phyloP scores from a whole-genome alignment of 2,888 invertebrate genomes.

The Hypena proboscidalis region DNA sequence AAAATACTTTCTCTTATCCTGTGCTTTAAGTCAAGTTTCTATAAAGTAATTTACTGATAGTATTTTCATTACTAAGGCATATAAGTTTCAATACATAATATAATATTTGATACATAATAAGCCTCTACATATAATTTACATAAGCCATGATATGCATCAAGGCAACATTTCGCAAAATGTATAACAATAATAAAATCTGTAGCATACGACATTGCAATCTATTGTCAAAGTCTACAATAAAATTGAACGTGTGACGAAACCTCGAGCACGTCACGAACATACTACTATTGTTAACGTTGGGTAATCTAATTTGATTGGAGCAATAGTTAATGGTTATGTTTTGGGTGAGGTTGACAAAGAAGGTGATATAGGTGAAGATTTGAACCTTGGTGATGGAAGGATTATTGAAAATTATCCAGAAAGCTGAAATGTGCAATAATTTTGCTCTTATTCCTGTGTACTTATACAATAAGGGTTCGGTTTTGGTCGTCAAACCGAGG shows the following conservation, averaged over 20 bases:
- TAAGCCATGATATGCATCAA: constrained; percentile 3
- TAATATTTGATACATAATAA: no score
- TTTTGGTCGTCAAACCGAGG: no score
- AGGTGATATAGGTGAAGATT: no score
- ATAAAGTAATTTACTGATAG: no score
- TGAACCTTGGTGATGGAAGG: not conserved
- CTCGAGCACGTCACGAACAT: constrained; percentile 30
- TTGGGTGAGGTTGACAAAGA: constrained; percentile 3
- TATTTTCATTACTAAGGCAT: no score
- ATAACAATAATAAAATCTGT: constrained; percentile 28
- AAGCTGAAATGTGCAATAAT: no score
- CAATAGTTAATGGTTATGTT: constrained; percentile 12
- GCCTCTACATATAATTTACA: constrained; percentile 1
- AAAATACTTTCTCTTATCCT: no score
- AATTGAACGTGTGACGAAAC: constrained; percentile 41
- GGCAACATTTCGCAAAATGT: constrained; percentile 30
- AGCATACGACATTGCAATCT: constrained; percentile 41
- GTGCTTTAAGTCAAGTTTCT: no score
- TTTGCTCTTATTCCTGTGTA: no score
- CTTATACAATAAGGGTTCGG: no score
- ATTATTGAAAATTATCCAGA: no score
- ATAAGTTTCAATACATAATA: no score
- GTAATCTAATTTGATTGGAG: constrained; percentile 22
- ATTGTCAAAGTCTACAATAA: constrained; percentile 54
- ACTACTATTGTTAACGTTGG: constrained; percentile 32